Conservation (phyloP, 1,140 invertebrate species). For the Heliconius congener region DNA sequence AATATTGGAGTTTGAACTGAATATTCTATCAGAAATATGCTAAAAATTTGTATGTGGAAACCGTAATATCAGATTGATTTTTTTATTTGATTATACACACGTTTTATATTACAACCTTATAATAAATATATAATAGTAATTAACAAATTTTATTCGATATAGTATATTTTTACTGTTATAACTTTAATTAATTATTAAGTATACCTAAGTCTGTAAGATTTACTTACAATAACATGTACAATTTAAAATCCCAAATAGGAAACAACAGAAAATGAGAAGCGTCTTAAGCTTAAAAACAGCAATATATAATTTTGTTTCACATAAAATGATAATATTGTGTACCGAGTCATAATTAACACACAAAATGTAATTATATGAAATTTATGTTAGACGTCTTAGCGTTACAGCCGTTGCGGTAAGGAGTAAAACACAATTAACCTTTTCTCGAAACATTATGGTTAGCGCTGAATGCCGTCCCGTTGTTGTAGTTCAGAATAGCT, state of each 20-base stretch:
- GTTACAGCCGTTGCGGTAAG: constrained; percentile 32
- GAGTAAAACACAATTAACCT: constrained; percentile 52
- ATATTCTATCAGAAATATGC: no score
- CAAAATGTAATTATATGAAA: constrained; percentile 36
- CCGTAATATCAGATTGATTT: no score
- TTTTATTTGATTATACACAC: no score
- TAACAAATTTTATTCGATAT: not conserved
- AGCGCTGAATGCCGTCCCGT: constrained; percentile 38
- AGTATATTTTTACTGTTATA: not conserved
- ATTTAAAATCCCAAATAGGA: not conserved
- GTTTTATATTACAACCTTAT: no score
- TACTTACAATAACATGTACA: not conserved
- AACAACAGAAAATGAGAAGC: not conserved
- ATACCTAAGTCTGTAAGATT: not conserved
- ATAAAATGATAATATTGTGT: not conserved
- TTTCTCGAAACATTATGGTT: constrained; percentile 57
- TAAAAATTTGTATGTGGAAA: no score
- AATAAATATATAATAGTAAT: no score
- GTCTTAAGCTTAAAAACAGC: not conserved
- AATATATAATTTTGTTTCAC: not conserved
- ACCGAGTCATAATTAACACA: constrained; percentile 32
- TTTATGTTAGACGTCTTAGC: constrained; percentile 32
- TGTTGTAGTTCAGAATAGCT: constrained; percentile 57
- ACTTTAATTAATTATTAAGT: no score
- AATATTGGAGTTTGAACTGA: no score